Percentiles rank a stretch among this genome's conserved stretches.
Evolutionary conservation across 2,888 invertebrate genomes (phyloP).

Genomic region (Agelastica alni): DNA sequence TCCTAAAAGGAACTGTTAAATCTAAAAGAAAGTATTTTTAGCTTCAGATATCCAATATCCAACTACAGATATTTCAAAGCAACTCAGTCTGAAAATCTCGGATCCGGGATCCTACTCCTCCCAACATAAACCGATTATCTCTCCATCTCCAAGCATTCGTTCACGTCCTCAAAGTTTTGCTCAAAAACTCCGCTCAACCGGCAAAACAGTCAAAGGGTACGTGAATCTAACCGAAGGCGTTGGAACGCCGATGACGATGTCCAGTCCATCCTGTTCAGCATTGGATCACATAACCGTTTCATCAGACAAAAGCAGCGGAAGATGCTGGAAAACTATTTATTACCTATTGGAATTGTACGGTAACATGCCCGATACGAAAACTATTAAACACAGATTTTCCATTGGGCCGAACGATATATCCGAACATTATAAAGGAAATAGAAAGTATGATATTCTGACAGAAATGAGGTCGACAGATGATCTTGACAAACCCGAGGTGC

Average conservation of each 20-base stretch:
- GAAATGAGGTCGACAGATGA: conserved; percentile 64
- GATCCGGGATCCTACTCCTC: conserved; percentile 53
- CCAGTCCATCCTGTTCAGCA: conserved; percentile 66
- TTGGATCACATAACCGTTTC: conserved; percentile 59
- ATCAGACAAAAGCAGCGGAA: conserved; percentile 60
- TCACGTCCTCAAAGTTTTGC: conserved; percentile 85
- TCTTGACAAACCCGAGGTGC: conserved; percentile 60
- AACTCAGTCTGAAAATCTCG: conserved; percentile 54
- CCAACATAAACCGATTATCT: conserved; percentile 55
- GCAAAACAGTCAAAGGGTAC: conserved; percentile 83
- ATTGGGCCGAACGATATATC: conserved; percentile 66
- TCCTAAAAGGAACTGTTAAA: no score
- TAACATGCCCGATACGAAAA: conserved; percentile 93
- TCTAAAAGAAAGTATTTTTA: no score
- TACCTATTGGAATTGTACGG: conserved; percentile 91
- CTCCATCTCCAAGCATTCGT: conserved; percentile 62
- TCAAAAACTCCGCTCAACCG: conserved; percentile 82
- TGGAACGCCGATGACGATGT: conserved; percentile 70
- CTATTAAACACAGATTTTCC: conserved; percentile 79
- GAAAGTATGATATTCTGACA: conserved; percentile 63
- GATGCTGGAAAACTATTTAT: conserved; percentile 95
- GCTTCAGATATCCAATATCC: conserved; percentile 69
- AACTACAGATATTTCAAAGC: conserved; percentile 59
- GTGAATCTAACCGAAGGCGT: conserved; percentile 79
- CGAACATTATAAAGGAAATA: conserved; percentile 68